These are phyloP conservation scores for Chelonoidis abingdonii DNA, from an alignment of 2,113 vertebrate genomes.

Conservation along the genomic window DNA sequence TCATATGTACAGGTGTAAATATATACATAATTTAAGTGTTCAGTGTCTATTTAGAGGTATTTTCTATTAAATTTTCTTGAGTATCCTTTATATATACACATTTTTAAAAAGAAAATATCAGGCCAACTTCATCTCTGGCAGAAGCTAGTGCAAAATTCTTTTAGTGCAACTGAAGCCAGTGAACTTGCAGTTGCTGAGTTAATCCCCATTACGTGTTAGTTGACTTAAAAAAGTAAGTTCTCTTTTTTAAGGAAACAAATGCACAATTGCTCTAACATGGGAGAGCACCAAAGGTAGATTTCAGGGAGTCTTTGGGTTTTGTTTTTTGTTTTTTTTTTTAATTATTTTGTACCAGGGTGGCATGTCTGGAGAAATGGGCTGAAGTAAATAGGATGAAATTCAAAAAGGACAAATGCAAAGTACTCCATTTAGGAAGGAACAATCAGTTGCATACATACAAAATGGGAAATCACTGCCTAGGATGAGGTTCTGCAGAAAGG, in stretches of 20 bases:
- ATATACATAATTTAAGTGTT: not conserved
- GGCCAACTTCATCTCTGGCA: not conserved
- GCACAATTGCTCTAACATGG: not conserved
- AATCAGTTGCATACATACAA: too few species aligned
- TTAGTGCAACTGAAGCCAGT: not conserved
- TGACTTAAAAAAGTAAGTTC: not conserved
- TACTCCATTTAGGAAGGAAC: too few species aligned
- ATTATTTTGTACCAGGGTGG: not conserved
- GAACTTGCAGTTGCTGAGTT: constrained; percentile 25
- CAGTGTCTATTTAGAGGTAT: constrained; percentile 20
- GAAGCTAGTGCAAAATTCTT: not conserved
- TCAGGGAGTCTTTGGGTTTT: not conserved
- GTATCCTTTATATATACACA: not conserved
- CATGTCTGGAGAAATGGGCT: too few species aligned
- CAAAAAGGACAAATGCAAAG: too few species aligned
- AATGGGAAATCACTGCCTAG: too few species aligned
- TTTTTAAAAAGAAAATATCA: not conserved
- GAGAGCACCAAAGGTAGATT: not conserved
- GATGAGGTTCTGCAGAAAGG: too few species aligned
- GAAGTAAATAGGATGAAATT: too few species aligned
- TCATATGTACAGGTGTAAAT: not conserved
- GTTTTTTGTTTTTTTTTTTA: not conserved
- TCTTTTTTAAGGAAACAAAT: not conserved
- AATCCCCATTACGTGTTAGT: accelerated
- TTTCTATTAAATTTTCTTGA: not conserved